Evolutionary conservation across 2,797 vertebrate genomes (phyloP), one percentile per base, ranked within the genome.

Genomic region (Lutjanus campechanus): DNA sequence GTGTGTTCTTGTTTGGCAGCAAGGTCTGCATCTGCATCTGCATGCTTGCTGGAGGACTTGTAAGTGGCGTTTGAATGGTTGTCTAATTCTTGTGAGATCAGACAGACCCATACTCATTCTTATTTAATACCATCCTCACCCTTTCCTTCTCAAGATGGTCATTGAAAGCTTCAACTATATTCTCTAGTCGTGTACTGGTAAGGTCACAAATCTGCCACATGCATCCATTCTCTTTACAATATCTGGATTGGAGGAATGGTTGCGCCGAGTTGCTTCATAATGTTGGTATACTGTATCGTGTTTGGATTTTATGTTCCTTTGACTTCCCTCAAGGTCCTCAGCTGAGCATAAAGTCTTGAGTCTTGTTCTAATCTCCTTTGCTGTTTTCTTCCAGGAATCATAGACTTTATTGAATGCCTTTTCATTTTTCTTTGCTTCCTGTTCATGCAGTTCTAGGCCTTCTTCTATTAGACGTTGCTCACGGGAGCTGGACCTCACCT

Each of bases 161-260:
- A 36, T 88, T 89, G 10, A 73, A 81, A 11, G 20, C 10, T 8
- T 73, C 44, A 43, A 79, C 46, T 4, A 73, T 54, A 8, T 8
- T 79, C 22, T 83, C 55, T 16, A 72, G 16, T n/a, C 29, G 9
- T 49, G 77, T 79, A 19, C 1, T 67, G 0, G 79, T 16, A n/a
- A 87, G 49, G 2, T 87, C 64, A 63, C 62, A 51, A 3, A 88
- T 81, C 4, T 87, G 19, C 6, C 22, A 29, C 86, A 88, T 7
- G 82, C 59, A 41, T 91, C 85, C 82, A 83, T 88, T 63, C 10
- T 63, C n/a, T 73, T 71, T 0, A 70, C 77, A 47, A 82, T 73
- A 4, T 79, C 76, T 54, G 79, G 63, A 16, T 70, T 66, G 4
- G 59, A 67, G 12, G 44, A 56, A 40, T n/a, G 15, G 47, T 87